Evolutionary conservation across 2,113 vertebrate genomes (phyloP).

Genomic region (Dipodomys merriami): DNA sequence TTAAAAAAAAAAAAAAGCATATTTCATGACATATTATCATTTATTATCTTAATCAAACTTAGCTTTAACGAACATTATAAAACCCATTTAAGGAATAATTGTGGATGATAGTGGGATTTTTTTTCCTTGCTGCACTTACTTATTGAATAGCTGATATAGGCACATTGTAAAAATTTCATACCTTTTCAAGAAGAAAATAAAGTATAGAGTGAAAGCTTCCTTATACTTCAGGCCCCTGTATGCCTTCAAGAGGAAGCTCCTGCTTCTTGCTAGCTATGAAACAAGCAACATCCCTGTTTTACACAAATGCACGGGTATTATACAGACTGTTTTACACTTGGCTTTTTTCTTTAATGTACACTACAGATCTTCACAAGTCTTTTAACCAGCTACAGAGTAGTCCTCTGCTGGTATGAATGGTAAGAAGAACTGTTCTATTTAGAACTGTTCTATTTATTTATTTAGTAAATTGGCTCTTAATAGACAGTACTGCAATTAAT

Average conservation of each 20-base stretch:
- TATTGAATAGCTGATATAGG: background rate
- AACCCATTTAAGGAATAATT: background rate
- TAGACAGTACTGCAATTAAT: background rate
- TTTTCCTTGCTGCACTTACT: background rate
- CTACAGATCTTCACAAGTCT: background rate
- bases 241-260: background rate
- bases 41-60: slow-evolving; percentile 57
- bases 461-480: background rate
- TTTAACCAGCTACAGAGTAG: background rate
- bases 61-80: slow-evolving; percentile 36
- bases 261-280: no score
- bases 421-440: background rate
- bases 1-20: slow-evolving; percentile 61
- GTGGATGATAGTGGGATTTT: rapidly evolving
- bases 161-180: background rate
- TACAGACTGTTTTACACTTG: background rate
- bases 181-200: background rate
- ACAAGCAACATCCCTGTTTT: background rate
- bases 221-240: no score
- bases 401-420: background rate
- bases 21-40: slow-evolving; percentile 1
- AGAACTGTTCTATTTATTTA: background rate
- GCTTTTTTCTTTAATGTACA: background rate
- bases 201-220: background rate
- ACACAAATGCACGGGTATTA: background rate